These are phyloP conservation scores for Siniperca knerii DNA, from an alignment of 2,113 vertebrate genomes.

Conservation along the genomic window DNA sequence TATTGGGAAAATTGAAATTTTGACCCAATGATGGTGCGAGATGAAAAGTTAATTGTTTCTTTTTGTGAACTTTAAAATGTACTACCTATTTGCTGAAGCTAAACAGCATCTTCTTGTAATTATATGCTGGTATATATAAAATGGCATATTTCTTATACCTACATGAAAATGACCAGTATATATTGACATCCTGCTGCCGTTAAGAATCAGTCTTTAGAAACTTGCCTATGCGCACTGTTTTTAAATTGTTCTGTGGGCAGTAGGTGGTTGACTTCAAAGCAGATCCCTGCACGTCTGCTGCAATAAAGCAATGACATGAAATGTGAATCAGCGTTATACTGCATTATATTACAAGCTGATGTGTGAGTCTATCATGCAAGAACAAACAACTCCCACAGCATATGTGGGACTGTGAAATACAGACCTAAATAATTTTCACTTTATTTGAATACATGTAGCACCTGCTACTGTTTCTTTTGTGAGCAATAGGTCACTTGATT, in stretches of 20 bases:
- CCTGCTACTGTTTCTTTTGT: neutral
- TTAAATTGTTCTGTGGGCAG: slow-evolving; percentile 47
- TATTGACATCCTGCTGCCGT: slow-evolving; percentile 29
- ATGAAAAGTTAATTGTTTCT: neutral
- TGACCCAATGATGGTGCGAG: too few species aligned
- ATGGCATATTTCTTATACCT: neutral
- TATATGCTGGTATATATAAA: neutral
- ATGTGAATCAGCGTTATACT: slow-evolving; percentile 42
- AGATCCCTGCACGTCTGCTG: slow-evolving; percentile 39
- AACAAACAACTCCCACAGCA: slow-evolving; percentile 21
- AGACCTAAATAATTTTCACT: neutral
- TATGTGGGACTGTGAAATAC: neutral
- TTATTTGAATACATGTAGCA: slow-evolving; percentile 12
- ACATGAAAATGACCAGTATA: slow-evolving; percentile 13
- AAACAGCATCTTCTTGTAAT: neutral
- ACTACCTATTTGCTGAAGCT: neutral
- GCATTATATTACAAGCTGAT: slow-evolving; percentile 5
- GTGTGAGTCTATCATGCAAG: neutral
- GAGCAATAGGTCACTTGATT: slow-evolving; percentile 35
- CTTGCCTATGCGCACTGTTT: slow-evolving; percentile 36
- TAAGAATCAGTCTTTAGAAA: slow-evolving; percentile 23
- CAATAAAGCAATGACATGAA: slow-evolving; percentile 46
- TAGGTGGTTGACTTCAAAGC: slow-evolving; percentile 61
- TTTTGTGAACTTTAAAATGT: neutral
- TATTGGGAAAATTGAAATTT: too few species aligned